Evolutionary conservation across 2,797 vertebrate genomes (phyloP), one percentile per base, ranked within the genome.

Genomic region (Hoplostethus atlanticus): DNA sequence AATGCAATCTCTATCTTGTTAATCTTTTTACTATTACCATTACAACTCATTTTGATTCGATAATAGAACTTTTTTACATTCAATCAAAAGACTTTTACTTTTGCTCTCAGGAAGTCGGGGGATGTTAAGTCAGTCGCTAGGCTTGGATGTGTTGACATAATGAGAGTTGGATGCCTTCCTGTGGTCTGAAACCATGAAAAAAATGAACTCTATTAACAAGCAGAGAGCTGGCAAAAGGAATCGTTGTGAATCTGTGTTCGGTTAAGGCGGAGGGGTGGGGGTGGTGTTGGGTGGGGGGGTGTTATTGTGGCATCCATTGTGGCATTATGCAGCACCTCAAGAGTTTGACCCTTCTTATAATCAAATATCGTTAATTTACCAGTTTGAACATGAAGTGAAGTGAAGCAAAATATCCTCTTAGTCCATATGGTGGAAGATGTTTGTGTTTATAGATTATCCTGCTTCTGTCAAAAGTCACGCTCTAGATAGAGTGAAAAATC

Each of bases 1-100:
- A 94, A 94, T 92, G 91, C 82, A 86, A 71, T 84, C 74, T 86
- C 87, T 89, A 57, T 90, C 89, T 84, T 77, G 83, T 77, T 93
- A 87, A 93, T 93, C 88, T 91, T 74, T 86, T 82, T 76, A 21
- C 28, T 9, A 15, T 63, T 71, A 71, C 73, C 65, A 78, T 84
- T 83, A 84, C 60, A 86, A 77, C 77, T 84, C 55, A 71, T 77
- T 90, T 77, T 71, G 80, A 89, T 88, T 84, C 58, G 21, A 68
- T 46, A 77, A 82, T 88, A 74, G 52, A 90, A 75, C 70, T 68
- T 64, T 76, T 84, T 86, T 79, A 67, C 53, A 71, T 86, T 71
- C 70, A 78, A 60, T 87, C 64, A 64, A 81, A 87, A 87, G 73
- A 81, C 75, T 66, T 76, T 64, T 54, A 71, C 62, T 79, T 21